Evolutionary conservation across 2,113 vertebrate genomes (phyloP).

Genomic region (Pagrus major): DNA sequence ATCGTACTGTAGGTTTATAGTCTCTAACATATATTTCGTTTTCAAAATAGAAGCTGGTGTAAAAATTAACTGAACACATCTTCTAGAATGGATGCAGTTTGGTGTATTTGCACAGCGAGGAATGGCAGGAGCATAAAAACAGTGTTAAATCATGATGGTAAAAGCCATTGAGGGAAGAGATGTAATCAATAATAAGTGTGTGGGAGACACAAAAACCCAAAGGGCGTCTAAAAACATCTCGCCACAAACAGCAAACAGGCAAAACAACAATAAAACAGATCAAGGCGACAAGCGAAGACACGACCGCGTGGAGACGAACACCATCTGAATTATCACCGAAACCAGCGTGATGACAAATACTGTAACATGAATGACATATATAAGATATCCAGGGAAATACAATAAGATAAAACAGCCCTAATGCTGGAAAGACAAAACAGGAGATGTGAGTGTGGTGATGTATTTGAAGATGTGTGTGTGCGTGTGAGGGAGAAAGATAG

Average conservation of each 20-base stretch:
- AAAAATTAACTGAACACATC: background rate
- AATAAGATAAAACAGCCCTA: background rate
- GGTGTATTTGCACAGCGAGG: conserved; percentile 13
- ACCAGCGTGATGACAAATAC: conserved; percentile 41
- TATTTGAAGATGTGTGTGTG: background rate
- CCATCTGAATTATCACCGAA: conserved; percentile 18
- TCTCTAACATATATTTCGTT: background rate
- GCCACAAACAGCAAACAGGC: conserved; percentile 29
- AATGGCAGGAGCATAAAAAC: conserved; percentile 23
- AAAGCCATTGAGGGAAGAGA: conserved; percentile 21
- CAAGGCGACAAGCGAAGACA: conserved; percentile 23
- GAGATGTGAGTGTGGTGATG: background rate
- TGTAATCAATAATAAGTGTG: conserved; percentile 48
- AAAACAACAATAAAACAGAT: conserved; percentile 44
- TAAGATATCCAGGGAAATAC: conserved; percentile 32
- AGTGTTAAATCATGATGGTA: conserved; percentile 19
- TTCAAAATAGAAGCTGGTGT: background rate
- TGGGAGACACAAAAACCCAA: conserved; percentile 40
- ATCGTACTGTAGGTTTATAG: background rate
- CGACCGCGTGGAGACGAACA: conserved; percentile 1
- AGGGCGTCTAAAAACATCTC: conserved; percentile 37
- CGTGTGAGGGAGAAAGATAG: background rate
- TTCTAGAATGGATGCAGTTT: background rate
- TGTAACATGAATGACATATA: conserved; percentile 18
- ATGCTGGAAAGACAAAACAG: background rate